Evolutionary conservation across 2,113 vertebrate species (phyloP).

Genomic region (Anoura caudifer): DNA sequence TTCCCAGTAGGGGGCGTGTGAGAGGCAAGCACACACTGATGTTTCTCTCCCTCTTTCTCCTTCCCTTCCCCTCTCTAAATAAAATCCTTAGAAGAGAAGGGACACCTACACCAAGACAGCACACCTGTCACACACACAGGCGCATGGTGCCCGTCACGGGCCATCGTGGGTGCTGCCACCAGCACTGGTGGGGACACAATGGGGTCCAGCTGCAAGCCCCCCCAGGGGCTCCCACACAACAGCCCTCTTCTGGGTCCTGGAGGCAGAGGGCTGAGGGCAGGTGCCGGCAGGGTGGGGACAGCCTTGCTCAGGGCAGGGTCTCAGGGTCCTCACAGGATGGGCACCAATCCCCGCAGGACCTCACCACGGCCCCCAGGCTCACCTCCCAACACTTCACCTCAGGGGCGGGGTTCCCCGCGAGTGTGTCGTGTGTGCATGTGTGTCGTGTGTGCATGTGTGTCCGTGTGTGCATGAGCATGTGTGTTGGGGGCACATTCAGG

Average conservation of each 20-base stretch:
- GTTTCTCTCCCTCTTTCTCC: too few relatives aligned
- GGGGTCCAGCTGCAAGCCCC: neutral
- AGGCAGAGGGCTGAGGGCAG: rapidly evolving
- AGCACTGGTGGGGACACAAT: neutral
- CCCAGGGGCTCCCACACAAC: neutral
- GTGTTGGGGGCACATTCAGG: neutral
- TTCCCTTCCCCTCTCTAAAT: too few relatives aligned
- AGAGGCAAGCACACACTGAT: too few relatives aligned
- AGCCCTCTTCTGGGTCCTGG: neutral
- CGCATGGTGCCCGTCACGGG: rapidly evolving
- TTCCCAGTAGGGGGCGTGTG: too few relatives aligned
- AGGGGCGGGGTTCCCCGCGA: rapidly evolving
- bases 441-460: neutral
- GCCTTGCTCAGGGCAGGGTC: too few relatives aligned
- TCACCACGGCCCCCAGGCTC: neutral
- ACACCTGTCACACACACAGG: neutral
- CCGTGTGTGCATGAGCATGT: rapidly evolving
- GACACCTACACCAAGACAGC: too few relatives aligned
- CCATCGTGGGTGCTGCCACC: neutral
- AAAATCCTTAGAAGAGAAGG: too few relatives aligned
- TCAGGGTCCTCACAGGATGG: rapidly evolving
- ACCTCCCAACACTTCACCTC: neutral
- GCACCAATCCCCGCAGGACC: neutral
- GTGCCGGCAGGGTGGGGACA: neutral
- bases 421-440: neutral